These are phyloP conservation scores for Toxonevra muliebris DNA, from an alignment of 2,888 invertebrate species.

Conservation along the genomic window DNA sequence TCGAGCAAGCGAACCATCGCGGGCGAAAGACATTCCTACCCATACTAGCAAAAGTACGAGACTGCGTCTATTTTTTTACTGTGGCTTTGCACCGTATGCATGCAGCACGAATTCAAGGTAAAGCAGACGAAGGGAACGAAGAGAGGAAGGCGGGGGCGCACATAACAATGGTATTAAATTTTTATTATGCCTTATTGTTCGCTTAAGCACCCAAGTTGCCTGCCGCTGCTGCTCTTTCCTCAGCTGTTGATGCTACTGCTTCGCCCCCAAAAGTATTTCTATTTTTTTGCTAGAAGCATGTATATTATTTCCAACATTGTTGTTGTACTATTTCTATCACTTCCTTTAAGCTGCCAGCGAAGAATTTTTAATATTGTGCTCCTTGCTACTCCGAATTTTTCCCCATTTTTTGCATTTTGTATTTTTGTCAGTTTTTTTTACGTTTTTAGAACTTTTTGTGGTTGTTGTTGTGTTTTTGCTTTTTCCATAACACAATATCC, in stretches of 20 bases:
- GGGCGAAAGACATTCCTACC: too few species aligned
- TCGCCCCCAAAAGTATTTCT: too few species aligned
- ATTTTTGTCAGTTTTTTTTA: not conserved
- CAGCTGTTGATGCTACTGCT: not conserved
- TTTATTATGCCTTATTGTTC: conserved; percentile 40
- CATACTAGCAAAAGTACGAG: too few species aligned
- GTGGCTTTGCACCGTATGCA: too few species aligned
- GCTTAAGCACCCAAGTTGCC: not conserved
- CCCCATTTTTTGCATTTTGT: not conserved
- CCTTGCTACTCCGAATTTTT: not conserved
- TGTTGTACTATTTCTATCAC: not conserved
- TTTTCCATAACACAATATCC: conserved; percentile 2
- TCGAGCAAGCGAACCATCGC: conserved; percentile 3
- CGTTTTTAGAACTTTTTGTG: not conserved
- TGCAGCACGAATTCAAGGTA: too few species aligned
- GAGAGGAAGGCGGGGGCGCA: conserved; percentile 3
- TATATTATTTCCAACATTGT: too few species aligned
- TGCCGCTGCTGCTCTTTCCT: not conserved
- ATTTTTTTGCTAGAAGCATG: too few species aligned
- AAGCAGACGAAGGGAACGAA: too few species aligned
- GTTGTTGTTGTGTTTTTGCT: not conserved
- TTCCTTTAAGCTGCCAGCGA: not conserved
- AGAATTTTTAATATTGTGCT: conserved; percentile 5
- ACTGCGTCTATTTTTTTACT: too few species aligned
- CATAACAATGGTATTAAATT: conserved; percentile 43